Evolutionary conservation across 2,888 invertebrate genomes (phyloP).

Genomic region (Cheilosia vernalis): DNA sequence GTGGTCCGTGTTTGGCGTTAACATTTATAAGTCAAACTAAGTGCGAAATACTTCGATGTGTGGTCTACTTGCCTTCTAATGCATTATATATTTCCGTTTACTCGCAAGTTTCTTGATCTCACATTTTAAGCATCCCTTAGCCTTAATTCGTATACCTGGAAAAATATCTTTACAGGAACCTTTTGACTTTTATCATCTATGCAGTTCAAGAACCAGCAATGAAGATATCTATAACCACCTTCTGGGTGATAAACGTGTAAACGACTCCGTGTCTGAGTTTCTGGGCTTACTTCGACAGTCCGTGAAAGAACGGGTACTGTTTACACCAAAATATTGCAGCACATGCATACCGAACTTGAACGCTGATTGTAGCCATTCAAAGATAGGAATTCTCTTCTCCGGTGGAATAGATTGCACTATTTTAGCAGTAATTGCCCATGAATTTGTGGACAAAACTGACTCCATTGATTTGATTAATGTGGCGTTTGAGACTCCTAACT

Average conservation of each 20-base stretch:
- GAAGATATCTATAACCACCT: constrained; percentile 82
- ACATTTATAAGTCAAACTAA: too few relatives aligned
- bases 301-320: constrained; percentile 85
- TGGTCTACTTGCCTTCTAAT: too few relatives aligned
- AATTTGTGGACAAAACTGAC: constrained; percentile 86
- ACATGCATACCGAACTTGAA: constrained; percentile 83
- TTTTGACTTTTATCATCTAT: constrained; percentile 76
- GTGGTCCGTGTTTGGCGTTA: too few relatives aligned
- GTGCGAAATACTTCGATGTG: too few relatives aligned
- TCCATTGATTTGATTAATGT: constrained; percentile 97
- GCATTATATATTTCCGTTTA: too few relatives aligned
- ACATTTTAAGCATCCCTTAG: neutral
- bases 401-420: constrained; percentile 98
- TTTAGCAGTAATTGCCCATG: constrained; percentile 91
- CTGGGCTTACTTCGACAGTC: constrained; percentile 85
- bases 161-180: constrained; percentile 65
- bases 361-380: constrained; percentile 85
- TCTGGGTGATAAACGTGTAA: constrained; percentile 79
- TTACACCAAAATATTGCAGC: constrained; percentile 87
- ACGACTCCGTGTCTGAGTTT: constrained; percentile 80
- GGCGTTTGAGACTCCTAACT: constrained; percentile 88
- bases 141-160: neutral
- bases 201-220: constrained; percentile 14
- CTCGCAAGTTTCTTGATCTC: too few relatives aligned
- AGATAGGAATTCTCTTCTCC: constrained; percentile 94